A percentile compares a stretch with the other conserved stretches of the same genome.
These are phyloP conservation scores for Tauraco hartlaubi DNA, from an alignment of 2,797 vertebrate genomes.

Conservation along the genomic window DNA sequence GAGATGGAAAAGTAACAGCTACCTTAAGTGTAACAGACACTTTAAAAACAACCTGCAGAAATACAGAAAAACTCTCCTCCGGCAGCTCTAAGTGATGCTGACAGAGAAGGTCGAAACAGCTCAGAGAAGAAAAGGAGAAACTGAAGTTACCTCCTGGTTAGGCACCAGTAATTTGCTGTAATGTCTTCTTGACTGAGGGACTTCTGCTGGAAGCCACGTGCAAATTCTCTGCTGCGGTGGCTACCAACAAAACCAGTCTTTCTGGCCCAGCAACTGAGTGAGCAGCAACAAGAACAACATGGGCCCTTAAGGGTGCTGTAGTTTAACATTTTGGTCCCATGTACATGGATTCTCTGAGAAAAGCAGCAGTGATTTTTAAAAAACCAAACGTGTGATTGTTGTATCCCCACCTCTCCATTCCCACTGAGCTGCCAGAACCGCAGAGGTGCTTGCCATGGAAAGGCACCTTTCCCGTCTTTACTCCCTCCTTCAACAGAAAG, in stretches of 20 bases:
- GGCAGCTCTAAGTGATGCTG: neutral
- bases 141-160: neutral
- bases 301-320: neutral
- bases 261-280: neutral
- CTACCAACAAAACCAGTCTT: neutral
- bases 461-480: neutral
- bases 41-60: neutral
- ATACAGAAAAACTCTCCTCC: neutral
- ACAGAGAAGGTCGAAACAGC: neutral
- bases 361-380: neutral
- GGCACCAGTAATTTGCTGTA: neutral
- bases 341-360: neutral
- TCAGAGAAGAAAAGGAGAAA: neutral
- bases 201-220: neutral
- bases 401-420: neutral
- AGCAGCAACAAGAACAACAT: neutral
- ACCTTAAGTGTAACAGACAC: neutral
- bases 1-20: neutral
- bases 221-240: neutral
- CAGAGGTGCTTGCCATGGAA: neutral
- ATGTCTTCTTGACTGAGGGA: neutral
- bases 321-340: neutral
- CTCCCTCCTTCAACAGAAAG: neutral
- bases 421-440: neutral
- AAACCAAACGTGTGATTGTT: fast-evolving